Evolutionary conservation across 2,113 vertebrate species (phyloP).

Genomic region (Scomber colias): DNA sequence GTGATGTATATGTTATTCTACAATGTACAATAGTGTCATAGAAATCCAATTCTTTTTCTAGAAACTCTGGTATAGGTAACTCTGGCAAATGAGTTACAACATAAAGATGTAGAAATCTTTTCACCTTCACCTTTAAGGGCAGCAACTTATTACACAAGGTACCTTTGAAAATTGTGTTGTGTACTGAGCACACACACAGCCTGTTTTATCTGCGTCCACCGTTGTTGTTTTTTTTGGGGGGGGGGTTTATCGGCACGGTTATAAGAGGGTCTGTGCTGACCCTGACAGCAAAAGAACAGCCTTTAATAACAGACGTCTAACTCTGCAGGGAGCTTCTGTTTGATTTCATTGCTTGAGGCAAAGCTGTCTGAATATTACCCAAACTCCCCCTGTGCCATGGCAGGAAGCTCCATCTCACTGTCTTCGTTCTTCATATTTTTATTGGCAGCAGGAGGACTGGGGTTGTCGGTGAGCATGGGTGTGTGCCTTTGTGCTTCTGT

Average conservation of each 20-base stretch:
- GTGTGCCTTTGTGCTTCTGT: slow-evolving; percentile 43
- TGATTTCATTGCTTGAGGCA: slow-evolving; percentile 78
- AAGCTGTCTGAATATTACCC: slow-evolving; percentile 82
- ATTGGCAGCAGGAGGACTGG: slow-evolving; percentile 70
- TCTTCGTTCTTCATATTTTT: slow-evolving; percentile 74
- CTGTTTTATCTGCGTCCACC: slow-evolving; percentile 7
- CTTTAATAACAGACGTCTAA: slow-evolving; percentile 80
- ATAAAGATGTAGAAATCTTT: slow-evolving; percentile 35
- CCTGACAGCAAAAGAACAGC: slow-evolving; percentile 77
- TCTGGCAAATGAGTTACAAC: slow-evolving; percentile 7
- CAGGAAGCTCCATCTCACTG: slow-evolving; percentile 73
- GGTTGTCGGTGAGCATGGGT: slow-evolving; percentile 39
- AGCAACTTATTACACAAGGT: slow-evolving; percentile 37
- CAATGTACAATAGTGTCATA: no score
- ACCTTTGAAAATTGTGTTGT: neutral
- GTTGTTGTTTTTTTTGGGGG: slow-evolving; percentile 1
- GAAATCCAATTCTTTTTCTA: no score
- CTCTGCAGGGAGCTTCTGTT: slow-evolving; percentile 76
- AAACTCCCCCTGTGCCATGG: slow-evolving; percentile 65
- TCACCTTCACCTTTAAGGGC: slow-evolving; percentile 41
- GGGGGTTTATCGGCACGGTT: slow-evolving; percentile 25
- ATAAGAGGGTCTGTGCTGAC: slow-evolving; percentile 68
- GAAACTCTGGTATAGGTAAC: no score
- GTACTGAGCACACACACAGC: slow-evolving; percentile 21
- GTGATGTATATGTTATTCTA: no score